A percentile compares a stretch with the other conserved stretches of the same genome.
Conservation (phyloP, 1,140 invertebrate species). For the Cheumatopsyche charites region DNA sequence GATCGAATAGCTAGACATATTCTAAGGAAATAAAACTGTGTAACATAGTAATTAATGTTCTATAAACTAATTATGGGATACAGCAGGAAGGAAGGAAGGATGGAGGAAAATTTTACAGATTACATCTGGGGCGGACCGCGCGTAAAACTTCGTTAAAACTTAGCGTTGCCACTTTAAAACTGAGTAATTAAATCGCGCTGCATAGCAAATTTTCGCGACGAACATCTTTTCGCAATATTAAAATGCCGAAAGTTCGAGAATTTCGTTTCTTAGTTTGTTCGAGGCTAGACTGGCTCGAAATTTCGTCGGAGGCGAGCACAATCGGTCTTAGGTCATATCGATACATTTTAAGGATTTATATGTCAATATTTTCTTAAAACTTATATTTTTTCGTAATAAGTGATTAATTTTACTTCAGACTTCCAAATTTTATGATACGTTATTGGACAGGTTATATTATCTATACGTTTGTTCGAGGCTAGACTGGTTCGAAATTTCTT, state of each 20-base stretch:
- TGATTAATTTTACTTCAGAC: too few species aligned
- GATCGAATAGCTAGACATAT: background rate
- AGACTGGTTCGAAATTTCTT: too few species aligned
- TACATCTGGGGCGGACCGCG: constrained; percentile 1
- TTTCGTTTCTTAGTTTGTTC: background rate
- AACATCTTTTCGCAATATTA: background rate
- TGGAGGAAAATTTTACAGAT: background rate
- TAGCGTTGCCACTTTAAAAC: constrained; percentile 10
- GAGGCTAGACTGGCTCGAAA: background rate
- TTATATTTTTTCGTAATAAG: too few species aligned
- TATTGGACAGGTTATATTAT: too few species aligned
- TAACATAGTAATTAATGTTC: constrained; percentile 10
- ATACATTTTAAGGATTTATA: too few species aligned
- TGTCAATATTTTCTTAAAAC: too few species aligned
- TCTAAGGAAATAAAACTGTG: background rate
- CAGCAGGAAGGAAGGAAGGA: too few species aligned
- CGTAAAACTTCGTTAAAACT: constrained; percentile 13
- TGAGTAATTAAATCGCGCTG: constrained; percentile 11
- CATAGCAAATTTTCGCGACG: constrained; percentile 7
- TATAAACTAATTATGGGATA: constrained; percentile 1
- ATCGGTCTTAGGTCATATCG: too few species aligned
- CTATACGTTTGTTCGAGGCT: too few species aligned
- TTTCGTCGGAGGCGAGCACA: too few species aligned
- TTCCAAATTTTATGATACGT: too few species aligned
- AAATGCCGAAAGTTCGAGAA: background rate